Evolutionary conservation across 2,888 invertebrate genomes (phyloP).

Genomic region (Diadegma fenestrale): DNA sequence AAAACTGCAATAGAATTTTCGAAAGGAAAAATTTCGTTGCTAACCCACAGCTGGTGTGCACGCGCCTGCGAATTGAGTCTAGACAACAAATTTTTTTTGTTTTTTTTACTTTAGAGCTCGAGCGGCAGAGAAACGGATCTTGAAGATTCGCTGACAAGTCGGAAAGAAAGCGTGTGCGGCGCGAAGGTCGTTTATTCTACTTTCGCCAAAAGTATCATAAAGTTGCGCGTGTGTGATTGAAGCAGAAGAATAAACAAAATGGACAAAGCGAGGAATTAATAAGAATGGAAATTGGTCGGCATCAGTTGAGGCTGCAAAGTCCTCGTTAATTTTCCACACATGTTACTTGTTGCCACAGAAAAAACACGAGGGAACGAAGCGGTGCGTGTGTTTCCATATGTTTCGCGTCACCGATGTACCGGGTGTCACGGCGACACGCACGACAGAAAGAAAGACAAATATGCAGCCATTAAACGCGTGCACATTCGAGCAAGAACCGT

Average conservation of each 20-base stretch:
- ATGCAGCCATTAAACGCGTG: not conserved
- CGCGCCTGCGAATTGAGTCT: not conserved
- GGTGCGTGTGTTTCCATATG: conserved; percentile 20
- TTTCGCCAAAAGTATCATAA: conserved; percentile 36
- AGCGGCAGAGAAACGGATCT: conserved; percentile 19
- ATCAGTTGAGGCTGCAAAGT: not conserved
- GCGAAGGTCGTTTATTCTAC: conserved; percentile 37
- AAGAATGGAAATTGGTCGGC: not conserved
- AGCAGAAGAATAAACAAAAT: not conserved
- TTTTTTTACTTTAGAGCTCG: not conserved
- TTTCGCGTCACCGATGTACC: conserved; percentile 11
- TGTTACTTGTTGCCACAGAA: conserved; percentile 2
- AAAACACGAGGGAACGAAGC: conserved; percentile 25
- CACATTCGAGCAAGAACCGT: not conserved
- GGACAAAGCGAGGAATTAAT: not conserved
- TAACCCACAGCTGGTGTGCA: not conserved
- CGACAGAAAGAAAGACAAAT: conserved; percentile 2
- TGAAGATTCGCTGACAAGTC: conserved; percentile 5
- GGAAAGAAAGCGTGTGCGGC: conserved; percentile 45
- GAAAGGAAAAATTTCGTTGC: not conserved
- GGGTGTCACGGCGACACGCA: conserved; percentile 1
- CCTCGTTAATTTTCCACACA: not conserved
- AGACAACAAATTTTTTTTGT: conserved; percentile 6
- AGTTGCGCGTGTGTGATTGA: not conserved
- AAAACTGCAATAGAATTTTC: not conserved